phyloP scores from a whole-genome alignment of 92 coral and sea anemone species.

The Epizoanthus ramosus region DNA sequence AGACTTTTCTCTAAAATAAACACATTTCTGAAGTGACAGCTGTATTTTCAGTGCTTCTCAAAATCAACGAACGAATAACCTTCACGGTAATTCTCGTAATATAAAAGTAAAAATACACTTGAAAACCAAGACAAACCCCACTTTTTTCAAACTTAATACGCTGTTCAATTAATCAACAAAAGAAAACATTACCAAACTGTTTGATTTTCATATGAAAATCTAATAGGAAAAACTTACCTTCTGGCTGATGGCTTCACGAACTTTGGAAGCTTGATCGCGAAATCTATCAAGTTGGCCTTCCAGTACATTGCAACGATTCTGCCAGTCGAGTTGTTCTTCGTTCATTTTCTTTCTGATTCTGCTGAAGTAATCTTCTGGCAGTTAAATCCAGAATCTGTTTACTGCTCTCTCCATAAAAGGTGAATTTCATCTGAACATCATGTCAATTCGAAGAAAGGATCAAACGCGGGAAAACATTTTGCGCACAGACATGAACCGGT shows the following conservation, averaged over 20 bases:
- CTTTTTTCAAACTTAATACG: neutral
- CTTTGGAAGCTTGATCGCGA: slow-evolving; percentile 81
- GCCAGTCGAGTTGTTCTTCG: slow-evolving; percentile 66
- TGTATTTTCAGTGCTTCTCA: neutral
- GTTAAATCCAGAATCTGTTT: slow-evolving; percentile 12
- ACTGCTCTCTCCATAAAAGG: slow-evolving; percentile 11
- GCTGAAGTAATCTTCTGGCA: neutral
- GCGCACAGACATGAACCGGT: neutral
- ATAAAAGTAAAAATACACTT: slow-evolving; percentile 7
- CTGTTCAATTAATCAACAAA: neutral
- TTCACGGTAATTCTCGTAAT: neutral
- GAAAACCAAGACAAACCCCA: slow-evolving; percentile 1
- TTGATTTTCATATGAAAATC: neutral
- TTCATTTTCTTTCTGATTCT: slow-evolving; percentile 43
- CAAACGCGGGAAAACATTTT: slow-evolving; percentile 22
- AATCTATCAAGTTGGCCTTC: slow-evolving; percentile 83
- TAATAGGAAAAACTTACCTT: slow-evolving; percentile 56
- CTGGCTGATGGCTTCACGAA: slow-evolving; percentile 81
- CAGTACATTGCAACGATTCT: slow-evolving; percentile 68
- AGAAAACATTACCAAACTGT: neutral
- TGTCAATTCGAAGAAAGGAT: neutral
- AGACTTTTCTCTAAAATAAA: neutral
- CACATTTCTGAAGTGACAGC: neutral
- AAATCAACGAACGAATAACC: neutral
- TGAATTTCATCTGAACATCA: neutral